Evolutionary conservation across 2,113 vertebrate genomes (phyloP), one percentile per base, ranked within the genome.

Genomic region (Eulemur macaco): DNA sequence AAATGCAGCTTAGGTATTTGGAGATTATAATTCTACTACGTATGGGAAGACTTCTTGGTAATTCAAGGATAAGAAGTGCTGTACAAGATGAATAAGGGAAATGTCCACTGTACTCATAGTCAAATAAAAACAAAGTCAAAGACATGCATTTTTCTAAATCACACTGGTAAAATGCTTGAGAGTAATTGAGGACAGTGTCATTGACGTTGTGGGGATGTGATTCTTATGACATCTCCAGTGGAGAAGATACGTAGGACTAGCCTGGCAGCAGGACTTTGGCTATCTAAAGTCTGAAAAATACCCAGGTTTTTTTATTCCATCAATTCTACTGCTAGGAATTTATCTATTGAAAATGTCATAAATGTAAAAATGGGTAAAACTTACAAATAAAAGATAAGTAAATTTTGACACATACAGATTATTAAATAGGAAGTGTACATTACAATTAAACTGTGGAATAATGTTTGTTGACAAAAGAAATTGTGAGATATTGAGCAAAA

Each of bases 171-270:
- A n/a, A 80, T 14, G 14, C 1, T 11, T 69, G 17, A 58, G 2
- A 27, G 8, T 39, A 8, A 2, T 25, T 7, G 29, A 42, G 17
- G 11, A 8, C 18, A 6, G 0, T 7, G 0, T 15, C 6, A 3
- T 9, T 42, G 4, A 66, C 1, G 0, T 14, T 4, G 8, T 15
- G 17, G 3, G 27, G 9, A 56, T 21, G 18, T 64, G 29, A 37
- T 5, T 39, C 20, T 21, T 15, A 0, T 25, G 13, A 12, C 0
- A 8, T 2, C 25, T 37, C 14, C 25, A 13, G 14, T 23, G 34
- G 15, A 15, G 6, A 4, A 8, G 9, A 4, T 13, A 1, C 2
- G 17, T 11, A 15, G 58, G 42, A 27, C 12, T 21, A 29, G 39
- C 80, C 58, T 31, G 9, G 29, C 2, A 18, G 21, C 56, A 50